A percentile compares a stretch with the other conserved stretches of the same genome.
These are phyloP conservation scores for Opisthograptis luteolata DNA, from an alignment of 2,888 invertebrate species.

Conservation along the genomic window DNA sequence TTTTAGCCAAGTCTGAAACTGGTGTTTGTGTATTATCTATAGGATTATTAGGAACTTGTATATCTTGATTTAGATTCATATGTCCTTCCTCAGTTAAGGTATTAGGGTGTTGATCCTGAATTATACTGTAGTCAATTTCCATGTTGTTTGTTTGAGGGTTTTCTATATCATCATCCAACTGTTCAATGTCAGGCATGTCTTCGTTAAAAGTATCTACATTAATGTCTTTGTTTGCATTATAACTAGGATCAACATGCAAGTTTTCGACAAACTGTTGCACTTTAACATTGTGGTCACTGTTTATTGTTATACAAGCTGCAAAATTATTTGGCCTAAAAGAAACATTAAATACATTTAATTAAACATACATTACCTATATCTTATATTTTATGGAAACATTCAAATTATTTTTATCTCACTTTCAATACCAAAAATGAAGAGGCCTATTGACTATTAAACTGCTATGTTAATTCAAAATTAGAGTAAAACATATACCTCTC, in stretches of 20 bases:
- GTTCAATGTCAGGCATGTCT: neutral
- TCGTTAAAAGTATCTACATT: neutral
- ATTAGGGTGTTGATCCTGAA: neutral
- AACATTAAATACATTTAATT: neutral
- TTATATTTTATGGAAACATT: no score
- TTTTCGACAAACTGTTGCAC: conserved; percentile 26
- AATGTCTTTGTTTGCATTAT: neutral
- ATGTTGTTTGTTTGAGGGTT: neutral
- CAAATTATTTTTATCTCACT: no score
- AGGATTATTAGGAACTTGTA: neutral
- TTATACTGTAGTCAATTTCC: neutral
- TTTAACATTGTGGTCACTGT: conserved; percentile 34
- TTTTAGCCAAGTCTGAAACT: neutral
- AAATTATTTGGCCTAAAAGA: conserved; percentile 12
- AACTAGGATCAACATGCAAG: neutral
- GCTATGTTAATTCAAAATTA: no score
- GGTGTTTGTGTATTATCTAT: neutral
- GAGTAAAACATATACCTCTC: neutral
- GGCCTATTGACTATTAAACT: no score
- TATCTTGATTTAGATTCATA: no score
- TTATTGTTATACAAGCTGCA: conserved; percentile 29
- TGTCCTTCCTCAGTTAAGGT: no score
- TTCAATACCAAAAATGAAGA: no score
- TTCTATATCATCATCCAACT: neutral
- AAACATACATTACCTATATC: neutral